These are phyloP conservation scores for Dendrolimus pini DNA, from an alignment of 2,888 invertebrate genomes.

Conservation along the genomic window DNA sequence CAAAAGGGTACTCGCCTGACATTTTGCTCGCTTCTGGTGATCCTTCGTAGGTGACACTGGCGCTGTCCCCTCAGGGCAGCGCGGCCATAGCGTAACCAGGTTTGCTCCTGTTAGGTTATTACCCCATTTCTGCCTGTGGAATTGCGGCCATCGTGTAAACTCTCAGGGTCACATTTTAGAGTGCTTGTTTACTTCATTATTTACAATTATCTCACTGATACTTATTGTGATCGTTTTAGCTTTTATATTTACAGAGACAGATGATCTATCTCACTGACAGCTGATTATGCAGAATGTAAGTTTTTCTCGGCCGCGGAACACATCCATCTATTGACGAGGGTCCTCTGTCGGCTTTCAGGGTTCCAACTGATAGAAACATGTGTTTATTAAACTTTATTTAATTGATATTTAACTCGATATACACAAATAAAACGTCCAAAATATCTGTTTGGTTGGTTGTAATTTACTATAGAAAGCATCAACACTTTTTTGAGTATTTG, in stretches of 20 bases:
- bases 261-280: slow-evolving; percentile 77
- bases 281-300: slow-evolving; percentile 77
- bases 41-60: slow-evolving; percentile 37
- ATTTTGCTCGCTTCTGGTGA: slow-evolving; percentile 48
- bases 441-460: slow-evolving; percentile 72
- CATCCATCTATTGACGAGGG: slow-evolving; percentile 61
- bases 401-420: slow-evolving; percentile 54
- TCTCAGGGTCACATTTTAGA: slow-evolving; percentile 57
- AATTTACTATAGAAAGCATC: slow-evolving; percentile 76
- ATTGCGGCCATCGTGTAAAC: slow-evolving; percentile 38
- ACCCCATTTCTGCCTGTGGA: slow-evolving; percentile 63
- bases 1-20: slow-evolving; percentile 62
- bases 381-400: slow-evolving; percentile 50
- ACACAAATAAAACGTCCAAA: slow-evolving; percentile 66
- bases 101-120: slow-evolving; percentile 71
- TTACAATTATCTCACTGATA: slow-evolving; percentile 45
- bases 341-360: slow-evolving; percentile 42
- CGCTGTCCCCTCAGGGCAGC: slow-evolving; percentile 50
- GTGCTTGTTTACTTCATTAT: slow-evolving; percentile 55
- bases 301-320: slow-evolving; percentile 70
- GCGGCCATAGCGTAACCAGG: slow-evolving; percentile 59
- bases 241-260: slow-evolving; percentile 76
- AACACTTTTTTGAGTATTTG: slow-evolving; percentile 75
- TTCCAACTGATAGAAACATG: slow-evolving; percentile 40
- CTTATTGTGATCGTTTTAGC: slow-evolving; percentile 70